Base-by-base conservation (phyloP, 2,797 vertebrate genomes). In the Mus minutoides region DNA sequence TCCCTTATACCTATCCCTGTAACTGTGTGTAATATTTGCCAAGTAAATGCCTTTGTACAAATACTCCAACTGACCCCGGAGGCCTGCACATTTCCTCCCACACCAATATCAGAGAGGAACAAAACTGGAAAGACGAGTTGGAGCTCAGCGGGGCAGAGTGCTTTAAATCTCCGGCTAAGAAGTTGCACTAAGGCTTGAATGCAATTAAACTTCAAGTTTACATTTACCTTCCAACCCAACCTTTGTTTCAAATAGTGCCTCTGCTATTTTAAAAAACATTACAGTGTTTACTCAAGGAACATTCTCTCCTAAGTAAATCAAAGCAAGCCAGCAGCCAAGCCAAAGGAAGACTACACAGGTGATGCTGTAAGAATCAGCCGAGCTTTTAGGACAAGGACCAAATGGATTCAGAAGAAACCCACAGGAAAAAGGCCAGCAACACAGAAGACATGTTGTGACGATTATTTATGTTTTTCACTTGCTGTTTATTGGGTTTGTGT, bases 171-270 rank as follows among this genome's bases (percentile, higher is more conserved):
- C 94, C 92, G 94, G 86, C 95, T 96, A 79, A 95, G 94, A 95
- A 97, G 93, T 92, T 91, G 78, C 71, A 64, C 92, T 95, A 73
- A 64, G 95, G 90, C 92, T 85, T 67, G 92, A 62, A 92, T 80
- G 77, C 90, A 96, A 96, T 95, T 96, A 97, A 95, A 89, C 77
- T 91, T 95, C 34, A 91, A 96, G 91, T 95, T 95, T 96, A 95
- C 94, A 84, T 96, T 97, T 87, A 88, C 92, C 96, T 85, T 96
- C 96, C 87, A 95, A 86, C 54, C 58, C 84, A 95, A 92, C 78
- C 95, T 97, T 97, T 97, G 96, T 97, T 96, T 96, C 97, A 92
- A 90, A 79, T 93, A 95, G 91, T 95, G 91, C 95, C 93, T 95
- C 84, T 97, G 87, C 96, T 97, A 95, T 97, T 93, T 97, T 95